A percentile compares a stretch with the other conserved stretches of the same genome.
Conservation (phyloP, 2,888 invertebrate species). For the Spodoptera exigua region DNA sequence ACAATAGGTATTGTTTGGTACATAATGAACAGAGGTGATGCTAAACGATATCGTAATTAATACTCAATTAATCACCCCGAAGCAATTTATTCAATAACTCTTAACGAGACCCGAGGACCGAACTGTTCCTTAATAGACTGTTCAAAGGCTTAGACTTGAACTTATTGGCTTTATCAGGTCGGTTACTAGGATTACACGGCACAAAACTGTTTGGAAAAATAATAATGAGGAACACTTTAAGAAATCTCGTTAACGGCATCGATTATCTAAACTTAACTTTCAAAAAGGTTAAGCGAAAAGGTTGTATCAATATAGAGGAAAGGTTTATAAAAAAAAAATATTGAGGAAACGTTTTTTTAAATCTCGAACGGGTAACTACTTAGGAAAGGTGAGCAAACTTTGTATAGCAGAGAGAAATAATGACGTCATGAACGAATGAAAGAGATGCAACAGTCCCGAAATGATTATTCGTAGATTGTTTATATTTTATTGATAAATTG, state of each 20-base stretch:
- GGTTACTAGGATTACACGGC: constrained; percentile 21
- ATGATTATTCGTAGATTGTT: too few species aligned
- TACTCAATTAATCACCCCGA: constrained; percentile 83
- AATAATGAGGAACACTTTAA: constrained; percentile 15
- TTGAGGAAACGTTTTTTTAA: too few species aligned
- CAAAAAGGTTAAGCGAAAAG: background rate
- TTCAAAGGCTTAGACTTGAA: constrained; percentile 56
- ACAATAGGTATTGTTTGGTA: constrained; percentile 57
- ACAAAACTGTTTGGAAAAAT: constrained; percentile 28
- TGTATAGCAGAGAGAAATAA: too few species aligned
- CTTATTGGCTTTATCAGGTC: constrained; percentile 54
- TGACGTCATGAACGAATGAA: too few species aligned
- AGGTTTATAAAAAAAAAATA: too few species aligned
- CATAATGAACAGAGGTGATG: constrained; percentile 73
- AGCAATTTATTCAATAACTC: constrained; percentile 84
- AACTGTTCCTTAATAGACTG: constrained; percentile 67
- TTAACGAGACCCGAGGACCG: constrained; percentile 71
- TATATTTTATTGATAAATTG: too few species aligned
- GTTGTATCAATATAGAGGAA: too few species aligned
- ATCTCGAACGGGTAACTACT: too few species aligned
- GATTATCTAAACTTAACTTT: constrained; percentile 17
- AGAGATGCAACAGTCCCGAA: too few species aligned
- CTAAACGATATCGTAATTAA: constrained; percentile 87
- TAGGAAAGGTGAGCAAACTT: too few species aligned
- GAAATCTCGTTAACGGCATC: constrained; percentile 12